Conservation (phyloP, 2,797 vertebrate species). For the Leptodactylus fallax region DNA sequence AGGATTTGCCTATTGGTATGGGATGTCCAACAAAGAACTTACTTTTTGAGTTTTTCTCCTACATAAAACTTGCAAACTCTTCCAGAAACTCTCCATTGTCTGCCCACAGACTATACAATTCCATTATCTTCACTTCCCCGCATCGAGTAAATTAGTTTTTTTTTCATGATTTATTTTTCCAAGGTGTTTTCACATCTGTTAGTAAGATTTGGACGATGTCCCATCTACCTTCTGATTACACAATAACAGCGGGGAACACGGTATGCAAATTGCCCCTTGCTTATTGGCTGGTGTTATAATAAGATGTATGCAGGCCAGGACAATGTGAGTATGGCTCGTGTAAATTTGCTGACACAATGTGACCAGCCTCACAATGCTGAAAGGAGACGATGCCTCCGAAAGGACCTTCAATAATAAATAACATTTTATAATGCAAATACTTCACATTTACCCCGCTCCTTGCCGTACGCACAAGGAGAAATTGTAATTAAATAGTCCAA, state of each 20-base stretch:
- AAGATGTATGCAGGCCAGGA: background rate
- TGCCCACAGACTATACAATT: background rate
- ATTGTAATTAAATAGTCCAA: conserved; percentile 15
- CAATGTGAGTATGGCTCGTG: background rate
- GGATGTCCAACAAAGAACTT: background rate
- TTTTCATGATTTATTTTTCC: conserved; percentile 38
- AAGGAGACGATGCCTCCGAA: background rate
- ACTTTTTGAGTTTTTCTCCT: background rate
- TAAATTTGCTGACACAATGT: conserved; percentile 39
- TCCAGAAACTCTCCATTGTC: conserved; percentile 12
- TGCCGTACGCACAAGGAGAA: background rate
- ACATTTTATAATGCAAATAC: conserved; percentile 38
- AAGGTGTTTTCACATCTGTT: conserved; percentile 27
- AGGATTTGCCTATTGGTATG: background rate
- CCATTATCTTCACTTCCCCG: conserved; percentile 23
- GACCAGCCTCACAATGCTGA: conserved; percentile 11
- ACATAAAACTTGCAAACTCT: background rate
- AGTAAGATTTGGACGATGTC: background rate
- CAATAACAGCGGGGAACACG: conserved; percentile 22
- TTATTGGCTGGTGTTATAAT: conserved; percentile 16
- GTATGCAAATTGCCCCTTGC: conserved; percentile 20
- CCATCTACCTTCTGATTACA: conserved; percentile 14
- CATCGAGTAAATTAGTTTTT: background rate
- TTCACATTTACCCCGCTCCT: background rate
- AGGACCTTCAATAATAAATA: background rate